Conservation (phyloP, 35 echinoderm and acorn worm genomes). For the Diadema setosum region DNA sequence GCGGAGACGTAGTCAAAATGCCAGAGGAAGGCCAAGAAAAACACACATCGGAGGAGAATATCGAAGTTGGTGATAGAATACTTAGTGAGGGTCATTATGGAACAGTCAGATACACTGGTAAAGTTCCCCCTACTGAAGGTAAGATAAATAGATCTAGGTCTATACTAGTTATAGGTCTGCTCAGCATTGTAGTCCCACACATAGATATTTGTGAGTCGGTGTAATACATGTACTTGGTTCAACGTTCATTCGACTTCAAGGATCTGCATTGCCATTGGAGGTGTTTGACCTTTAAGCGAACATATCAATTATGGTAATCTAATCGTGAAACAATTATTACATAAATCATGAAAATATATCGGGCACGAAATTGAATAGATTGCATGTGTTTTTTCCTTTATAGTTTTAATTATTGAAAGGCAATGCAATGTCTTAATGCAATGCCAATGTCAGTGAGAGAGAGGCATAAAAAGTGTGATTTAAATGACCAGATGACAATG, state of each 20-base stretch:
- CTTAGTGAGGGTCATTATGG: slow-evolving; percentile 69
- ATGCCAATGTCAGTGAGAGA: too few relatives aligned
- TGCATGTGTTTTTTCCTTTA: too few relatives aligned
- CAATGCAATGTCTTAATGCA: too few relatives aligned
- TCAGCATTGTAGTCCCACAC: background rate
- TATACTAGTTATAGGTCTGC: background rate
- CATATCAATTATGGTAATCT: too few relatives aligned
- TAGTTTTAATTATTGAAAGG: too few relatives aligned
- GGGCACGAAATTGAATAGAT: too few relatives aligned
- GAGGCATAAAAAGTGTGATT: too few relatives aligned
- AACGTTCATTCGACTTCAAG: background rate
- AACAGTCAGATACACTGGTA: slow-evolving; percentile 66
- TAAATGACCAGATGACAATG: too few relatives aligned
- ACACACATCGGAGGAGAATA: background rate
- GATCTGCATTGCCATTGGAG: background rate
- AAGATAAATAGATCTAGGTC: background rate
- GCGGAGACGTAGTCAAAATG: background rate
- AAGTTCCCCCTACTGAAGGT: slow-evolving; percentile 86
- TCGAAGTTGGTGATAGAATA: slow-evolving; percentile 50
- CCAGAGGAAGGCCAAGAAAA: background rate
- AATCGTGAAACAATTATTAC: too few relatives aligned
- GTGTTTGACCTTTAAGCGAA: too few relatives aligned
- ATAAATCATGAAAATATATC: too few relatives aligned
- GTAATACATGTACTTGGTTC: background rate
- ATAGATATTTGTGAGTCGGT: too few relatives aligned